Base-by-base conservation (phyloP, 2,113 vertebrate genomes). In the Amazona guildingii region DNA sequence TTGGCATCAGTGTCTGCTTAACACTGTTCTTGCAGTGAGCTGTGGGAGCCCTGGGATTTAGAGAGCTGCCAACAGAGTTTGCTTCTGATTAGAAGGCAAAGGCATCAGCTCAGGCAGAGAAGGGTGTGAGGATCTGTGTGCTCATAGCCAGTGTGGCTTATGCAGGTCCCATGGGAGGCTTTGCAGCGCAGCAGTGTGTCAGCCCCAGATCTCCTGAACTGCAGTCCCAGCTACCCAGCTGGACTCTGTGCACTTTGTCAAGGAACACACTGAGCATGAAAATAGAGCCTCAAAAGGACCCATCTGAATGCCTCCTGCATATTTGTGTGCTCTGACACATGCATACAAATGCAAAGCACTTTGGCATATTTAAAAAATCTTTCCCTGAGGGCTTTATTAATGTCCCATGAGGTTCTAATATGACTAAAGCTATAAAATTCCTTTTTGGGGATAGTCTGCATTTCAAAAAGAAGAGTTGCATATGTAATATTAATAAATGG, bases 321-420 rank as follows among this genome's bases (percentile, higher is more conserved):
- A 61, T 72, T 41, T 92, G 55, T 61, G 46, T 57, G 62, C 89
- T 91, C 21, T 86, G 64, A 29, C 59, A 79, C n/a, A 66, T n/a
- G 48, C 86, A 77, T 35, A 48, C 68, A 86, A 52, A 83, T 44
- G 37, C 27, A 11, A 59, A 62, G 19, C 72, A 72, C 72, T 88
- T 86, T 80, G 67, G 74, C 70, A 64, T 63, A 59, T 68, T 89
- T 74, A 62, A 91, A 91, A 93, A 88, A 69, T 75, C 6, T 19
- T 79, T 78, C 69, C 88, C 75, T 82, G 62, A 89, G 52, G 69
- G 52, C 35, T 70, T 85, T 80, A 24, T 64, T 96, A 67, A 57
- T 64, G 31, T 90, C 90, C 31, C 64, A 74, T 1, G 6, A 75
- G 54, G 52, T 54, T 95, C 28, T 68, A 78, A 67, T 49, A 37